phyloP scores from a whole-genome alignment of 2,888 invertebrate species.

The Caenorhabditis virilis region DNA sequence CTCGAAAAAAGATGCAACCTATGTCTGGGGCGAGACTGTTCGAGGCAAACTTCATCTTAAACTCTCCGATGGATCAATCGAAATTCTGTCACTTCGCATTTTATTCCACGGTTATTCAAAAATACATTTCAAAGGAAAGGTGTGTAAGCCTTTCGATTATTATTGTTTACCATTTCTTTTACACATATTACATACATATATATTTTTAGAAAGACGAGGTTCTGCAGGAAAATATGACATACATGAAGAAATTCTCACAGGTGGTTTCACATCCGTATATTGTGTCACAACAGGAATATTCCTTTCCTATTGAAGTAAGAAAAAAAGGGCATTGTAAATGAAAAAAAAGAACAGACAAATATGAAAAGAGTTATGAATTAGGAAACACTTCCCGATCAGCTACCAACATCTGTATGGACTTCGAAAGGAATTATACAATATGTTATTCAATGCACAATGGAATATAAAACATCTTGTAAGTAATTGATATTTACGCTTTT shows the following conservation, averaged over 20 bases:
- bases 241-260: conserved; percentile 32
- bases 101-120: conserved; percentile 39
- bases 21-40: conserved; percentile 36
- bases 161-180: background rate
- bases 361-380: conserved; percentile 4
- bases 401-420: conserved; percentile 36
- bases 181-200: background rate
- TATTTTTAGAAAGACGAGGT: conserved; percentile 30
- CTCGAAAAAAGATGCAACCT: conserved; percentile 27
- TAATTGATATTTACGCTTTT: too few relatives aligned
- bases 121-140: conserved; percentile 35
- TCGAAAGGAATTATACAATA: conserved; percentile 37
- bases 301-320: conserved; percentile 24
- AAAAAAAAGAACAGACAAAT: too few relatives aligned
- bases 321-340: too few relatives aligned
- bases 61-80: conserved; percentile 30
- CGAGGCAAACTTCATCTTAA: conserved; percentile 35
- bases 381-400: conserved; percentile 37
- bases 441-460: conserved; percentile 30
- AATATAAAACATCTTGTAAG: conserved; percentile 28
- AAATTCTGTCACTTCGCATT: conserved; percentile 37
- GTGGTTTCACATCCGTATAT: conserved; percentile 15
- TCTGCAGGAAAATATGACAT: conserved; percentile 31
- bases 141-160: background rate
- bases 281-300: conserved; percentile 19